Evolutionary conservation across 2,113 vertebrate genomes (phyloP).

Genomic region (Phocoena phocoena): DNA sequence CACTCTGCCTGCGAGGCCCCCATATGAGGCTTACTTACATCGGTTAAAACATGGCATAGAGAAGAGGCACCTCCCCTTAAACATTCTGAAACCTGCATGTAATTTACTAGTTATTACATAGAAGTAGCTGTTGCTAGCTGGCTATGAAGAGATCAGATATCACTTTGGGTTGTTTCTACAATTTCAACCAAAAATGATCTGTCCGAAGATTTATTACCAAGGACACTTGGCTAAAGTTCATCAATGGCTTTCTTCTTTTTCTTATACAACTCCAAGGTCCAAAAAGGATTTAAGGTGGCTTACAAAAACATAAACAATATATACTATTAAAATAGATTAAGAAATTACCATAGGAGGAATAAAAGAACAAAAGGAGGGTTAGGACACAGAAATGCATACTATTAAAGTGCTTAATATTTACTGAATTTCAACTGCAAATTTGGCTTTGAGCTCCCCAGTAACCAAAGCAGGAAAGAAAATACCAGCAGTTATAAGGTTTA

Average conservation of each 20-base stretch:
- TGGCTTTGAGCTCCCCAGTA: not conserved
- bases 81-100: not conserved
- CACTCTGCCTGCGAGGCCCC: not conserved
- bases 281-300: slow-evolving; percentile 8
- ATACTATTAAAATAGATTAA: not conserved
- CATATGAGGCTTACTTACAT: not conserved
- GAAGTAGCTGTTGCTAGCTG: not conserved
- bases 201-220: not conserved
- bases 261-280: not conserved
- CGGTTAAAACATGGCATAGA: slow-evolving; percentile 30
- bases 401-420: not conserved
- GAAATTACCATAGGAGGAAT: not conserved
- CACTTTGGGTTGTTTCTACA: not conserved
- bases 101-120: not conserved
- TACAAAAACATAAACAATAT: not conserved
- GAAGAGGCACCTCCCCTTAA: not conserved
- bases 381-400: not conserved
- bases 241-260: not conserved
- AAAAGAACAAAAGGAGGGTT: not conserved
- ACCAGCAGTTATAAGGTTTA: not conserved
- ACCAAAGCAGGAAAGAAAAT: not conserved
- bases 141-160: not conserved
- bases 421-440: not conserved
- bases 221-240: not conserved
- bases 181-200: not conserved